Evolutionary conservation across 1,140 invertebrate species (phyloP).

Genomic region (Phymorhynchus buccinoides): DNA sequence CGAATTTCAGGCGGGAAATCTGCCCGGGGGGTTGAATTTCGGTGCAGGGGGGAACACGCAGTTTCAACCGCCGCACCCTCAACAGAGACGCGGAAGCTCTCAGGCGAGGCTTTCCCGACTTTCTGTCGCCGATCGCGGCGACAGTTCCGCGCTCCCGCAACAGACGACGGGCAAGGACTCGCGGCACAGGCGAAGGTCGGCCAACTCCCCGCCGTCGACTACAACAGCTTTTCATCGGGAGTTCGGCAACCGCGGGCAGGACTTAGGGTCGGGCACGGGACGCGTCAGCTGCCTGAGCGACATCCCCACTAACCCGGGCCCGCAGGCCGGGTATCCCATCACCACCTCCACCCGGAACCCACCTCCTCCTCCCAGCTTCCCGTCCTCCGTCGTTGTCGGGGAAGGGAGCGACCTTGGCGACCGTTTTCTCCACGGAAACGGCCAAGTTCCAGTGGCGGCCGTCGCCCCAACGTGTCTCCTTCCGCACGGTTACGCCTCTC

Average conservation of each 20-base stretch:
- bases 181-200: slow-evolving; percentile 13
- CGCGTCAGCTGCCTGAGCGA: slow-evolving; percentile 27
- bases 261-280: not conserved
- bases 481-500: not conserved
- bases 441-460: not conserved
- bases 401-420: not conserved
- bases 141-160: not conserved
- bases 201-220: slow-evolving; percentile 33
- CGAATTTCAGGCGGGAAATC: not conserved
- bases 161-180: not conserved
- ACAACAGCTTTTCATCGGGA: slow-evolving; percentile 38
- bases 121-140: not conserved
- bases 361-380: not conserved
- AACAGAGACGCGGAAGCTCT: slow-evolving; percentile 30
- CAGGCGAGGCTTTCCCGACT: slow-evolving; percentile 18
- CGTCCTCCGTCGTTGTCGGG: not conserved
- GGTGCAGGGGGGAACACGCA: not conserved
- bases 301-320: slow-evolving; percentile 11
- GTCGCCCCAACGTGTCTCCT: slow-evolving; percentile 18
- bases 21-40: not conserved
- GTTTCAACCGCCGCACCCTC: not conserved
- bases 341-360: slow-evolving; percentile 1
- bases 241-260: not conserved
- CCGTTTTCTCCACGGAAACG: slow-evolving; percentile 9
- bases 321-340: slow-evolving; percentile 11